Percentiles rank a stretch among this genome's conserved stretches.
phyloP scores from a whole-genome alignment of 2,113 vertebrate species.

The Nothoprocta pentlandii region DNA sequence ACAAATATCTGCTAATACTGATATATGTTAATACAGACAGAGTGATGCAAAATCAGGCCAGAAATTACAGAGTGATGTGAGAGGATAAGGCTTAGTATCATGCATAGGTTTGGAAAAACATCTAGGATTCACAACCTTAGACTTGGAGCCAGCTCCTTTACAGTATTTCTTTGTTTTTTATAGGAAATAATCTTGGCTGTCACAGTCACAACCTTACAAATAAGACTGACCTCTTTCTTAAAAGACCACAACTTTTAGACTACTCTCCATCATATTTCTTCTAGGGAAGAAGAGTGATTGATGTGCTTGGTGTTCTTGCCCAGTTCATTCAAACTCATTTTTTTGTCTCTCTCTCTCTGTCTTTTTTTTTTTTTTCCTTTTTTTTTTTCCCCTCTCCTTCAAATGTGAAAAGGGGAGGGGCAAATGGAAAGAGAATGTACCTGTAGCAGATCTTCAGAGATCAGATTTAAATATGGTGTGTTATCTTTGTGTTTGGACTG shows the following conservation, averaged over 20 bases:
- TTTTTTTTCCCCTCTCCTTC: not conserved
- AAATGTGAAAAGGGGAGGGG: not conserved
- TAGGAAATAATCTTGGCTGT: not conserved
- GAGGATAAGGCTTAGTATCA: not conserved
- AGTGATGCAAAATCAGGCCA: not conserved
- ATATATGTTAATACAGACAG: too few relatives aligned
- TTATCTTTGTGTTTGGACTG: conserved; percentile 39
- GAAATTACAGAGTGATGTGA: not conserved
- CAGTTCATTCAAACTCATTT: not conserved
- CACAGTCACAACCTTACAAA: not conserved
- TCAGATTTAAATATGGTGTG: not conserved
- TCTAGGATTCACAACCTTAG: not conserved
- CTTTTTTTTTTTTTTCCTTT: too few relatives aligned
- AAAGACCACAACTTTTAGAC: not conserved
- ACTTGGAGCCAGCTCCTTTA: not conserved
- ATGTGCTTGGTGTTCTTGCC: not conserved
- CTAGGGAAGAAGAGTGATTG: not conserved
- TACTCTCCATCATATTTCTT: not conserved
- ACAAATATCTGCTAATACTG: not conserved
- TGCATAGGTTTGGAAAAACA: not conserved
- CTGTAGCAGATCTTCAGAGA: conserved; percentile 25
- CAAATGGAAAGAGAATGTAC: not conserved
- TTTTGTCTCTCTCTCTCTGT: not conserved
- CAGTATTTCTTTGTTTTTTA: not conserved
- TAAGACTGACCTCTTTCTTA: not conserved